phyloP scores from a whole-genome alignment of 2,888 invertebrate genomes.

The Tigriopus californicus region DNA sequence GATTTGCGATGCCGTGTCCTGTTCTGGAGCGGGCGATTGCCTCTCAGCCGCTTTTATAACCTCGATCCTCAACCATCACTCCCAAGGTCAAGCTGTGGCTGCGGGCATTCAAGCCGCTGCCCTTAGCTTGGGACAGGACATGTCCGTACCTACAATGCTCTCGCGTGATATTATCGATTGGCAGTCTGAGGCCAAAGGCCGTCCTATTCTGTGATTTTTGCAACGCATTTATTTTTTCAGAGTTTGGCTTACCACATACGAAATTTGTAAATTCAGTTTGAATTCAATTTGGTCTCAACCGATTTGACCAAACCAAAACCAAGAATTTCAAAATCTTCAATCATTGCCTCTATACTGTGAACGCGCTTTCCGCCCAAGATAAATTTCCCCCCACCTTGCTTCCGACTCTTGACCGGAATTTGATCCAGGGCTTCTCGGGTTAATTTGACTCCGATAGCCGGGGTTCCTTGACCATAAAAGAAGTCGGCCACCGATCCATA shows the following conservation, averaged over 20 bases:
- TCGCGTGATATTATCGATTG: no score
- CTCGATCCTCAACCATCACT: slow-evolving; percentile 36
- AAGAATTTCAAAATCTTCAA: not conserved
- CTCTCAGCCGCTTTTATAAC: slow-evolving; percentile 41
- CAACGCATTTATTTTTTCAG: no score
- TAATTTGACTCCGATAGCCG: not conserved
- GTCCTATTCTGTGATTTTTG: no score
- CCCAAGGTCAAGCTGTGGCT: slow-evolving; percentile 39
- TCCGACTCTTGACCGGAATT: not conserved
- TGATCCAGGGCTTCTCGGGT: not conserved
- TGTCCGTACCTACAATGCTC: slow-evolving; percentile 37
- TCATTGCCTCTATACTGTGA: not conserved
- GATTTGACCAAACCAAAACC: not conserved
- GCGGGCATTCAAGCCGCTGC: slow-evolving; percentile 43
- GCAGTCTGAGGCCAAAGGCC: no score
- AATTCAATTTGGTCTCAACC: not conserved
- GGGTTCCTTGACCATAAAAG: not conserved
- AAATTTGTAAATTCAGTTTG: no score
- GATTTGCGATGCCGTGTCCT: slow-evolving; percentile 33
- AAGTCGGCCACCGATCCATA: not conserved
- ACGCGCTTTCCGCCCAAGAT: not conserved
- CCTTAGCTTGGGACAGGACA: slow-evolving; percentile 36
- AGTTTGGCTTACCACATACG: no score
- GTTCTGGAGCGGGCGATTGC: slow-evolving; percentile 67
- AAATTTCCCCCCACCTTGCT: not conserved